These are phyloP conservation scores for Mallotus villosus DNA, from an alignment of 2,797 vertebrate species.

Conservation along the genomic window DNA sequence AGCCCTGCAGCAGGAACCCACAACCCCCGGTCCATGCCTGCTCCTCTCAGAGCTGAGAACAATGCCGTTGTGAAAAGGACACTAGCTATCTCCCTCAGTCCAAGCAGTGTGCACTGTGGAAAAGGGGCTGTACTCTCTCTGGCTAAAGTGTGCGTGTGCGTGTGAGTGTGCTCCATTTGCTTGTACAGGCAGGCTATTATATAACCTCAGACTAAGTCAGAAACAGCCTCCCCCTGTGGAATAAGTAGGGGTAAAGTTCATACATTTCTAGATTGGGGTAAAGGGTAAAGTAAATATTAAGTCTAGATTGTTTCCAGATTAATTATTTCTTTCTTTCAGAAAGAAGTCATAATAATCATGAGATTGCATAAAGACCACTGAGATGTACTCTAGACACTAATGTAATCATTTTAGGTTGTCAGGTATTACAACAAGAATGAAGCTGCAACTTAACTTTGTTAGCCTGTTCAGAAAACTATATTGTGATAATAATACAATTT, in stretches of 20 bases:
- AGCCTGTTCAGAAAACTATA: background rate
- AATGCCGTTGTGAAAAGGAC: background rate
- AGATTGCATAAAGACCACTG: too few species aligned
- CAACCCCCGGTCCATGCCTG: conserved; percentile 48
- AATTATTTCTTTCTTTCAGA: background rate
- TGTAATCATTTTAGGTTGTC: background rate
- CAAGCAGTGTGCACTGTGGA: conserved; percentile 19
- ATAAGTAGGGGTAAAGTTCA: conserved; percentile 1
- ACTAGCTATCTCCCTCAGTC: background rate
- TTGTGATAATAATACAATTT: background rate
- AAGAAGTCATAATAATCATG: background rate
- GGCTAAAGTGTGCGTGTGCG: conserved; percentile 6
- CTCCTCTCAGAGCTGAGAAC: conserved; percentile 11
- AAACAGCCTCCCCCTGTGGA: conserved; percentile 12
- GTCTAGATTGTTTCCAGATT: background rate
- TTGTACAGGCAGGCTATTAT: conserved; percentile 35
- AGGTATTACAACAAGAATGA: background rate
- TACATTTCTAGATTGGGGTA: background rate
- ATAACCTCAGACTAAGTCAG: conserved; percentile 24
- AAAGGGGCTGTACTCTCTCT: conserved; percentile 26
- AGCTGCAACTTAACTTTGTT: background rate
- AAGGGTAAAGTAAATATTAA: background rate
- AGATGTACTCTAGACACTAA: too few species aligned
- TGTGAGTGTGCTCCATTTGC: conserved; percentile 16
- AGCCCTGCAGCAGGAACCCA: conserved; percentile 50